Evolutionary conservation across 1,140 invertebrate species (phyloP), one percentile per base, ranked within the genome.

Genomic region (Lethrus apterus): DNA sequence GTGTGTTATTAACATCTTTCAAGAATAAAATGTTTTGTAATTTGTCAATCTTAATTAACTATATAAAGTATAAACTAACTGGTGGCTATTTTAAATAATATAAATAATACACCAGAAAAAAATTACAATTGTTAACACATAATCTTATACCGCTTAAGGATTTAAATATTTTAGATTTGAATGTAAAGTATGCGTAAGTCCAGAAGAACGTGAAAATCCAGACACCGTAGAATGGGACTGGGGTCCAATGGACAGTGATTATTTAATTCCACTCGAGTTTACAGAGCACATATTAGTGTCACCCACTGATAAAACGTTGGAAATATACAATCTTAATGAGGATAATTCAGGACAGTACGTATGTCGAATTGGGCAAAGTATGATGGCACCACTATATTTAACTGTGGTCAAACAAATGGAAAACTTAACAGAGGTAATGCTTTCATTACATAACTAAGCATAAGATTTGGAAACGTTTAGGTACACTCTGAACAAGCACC

Each of bases 141-240:
- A 26, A 26, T 26, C n/a, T n/a, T 26, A 21, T n/a, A 26, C 23
- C 23, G n/a, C 11, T 17, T 20, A 4, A 41, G n/a, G 11, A 43
- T n/a, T 44, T 23, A n/a, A n/a, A n/a, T n/a, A n/a, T 44, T 46
- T 20, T 33, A 75, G 71, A 47, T 63, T 78, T 38, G 53, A 70
- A 21, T 76, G 74, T 53, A 64, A 70, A 50, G 58, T 73, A 38
- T 78, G 76, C 51, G 47, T 74, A n/a, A 70, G 68, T 19, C 70
- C 72, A 17, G 19, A 44, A 32, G 65, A 70, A 50, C 48, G 26
- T n/a, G 44, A 66, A 21, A 52, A 40, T 11, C 56, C 53, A 8
- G 58, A 72, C 30, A 54, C 57, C 23, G 55, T 73, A 15, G 56
- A 66, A 44, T 76, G 74, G 75, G 60, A 66, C 34, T 75, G 67